These are phyloP conservation scores for Danio tinwini DNA, from an alignment of 2,797 vertebrate species.

Conservation along the genomic window DNA sequence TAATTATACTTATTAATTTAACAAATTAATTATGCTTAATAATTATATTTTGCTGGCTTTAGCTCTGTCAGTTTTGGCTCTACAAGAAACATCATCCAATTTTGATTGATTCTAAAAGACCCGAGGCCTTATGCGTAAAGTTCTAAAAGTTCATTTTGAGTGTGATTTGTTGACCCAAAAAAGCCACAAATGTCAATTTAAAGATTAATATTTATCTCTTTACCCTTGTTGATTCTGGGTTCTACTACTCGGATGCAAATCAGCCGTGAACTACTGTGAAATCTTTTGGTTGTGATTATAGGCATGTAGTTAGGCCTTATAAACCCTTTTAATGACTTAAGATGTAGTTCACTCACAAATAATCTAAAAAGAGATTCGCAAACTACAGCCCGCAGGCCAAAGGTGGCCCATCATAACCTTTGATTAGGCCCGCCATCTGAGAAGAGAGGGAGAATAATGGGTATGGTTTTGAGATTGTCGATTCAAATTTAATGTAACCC, in stretches of 20 bases:
- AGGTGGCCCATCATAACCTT: too few species aligned
- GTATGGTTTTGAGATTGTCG: too few species aligned
- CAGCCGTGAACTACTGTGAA: not conserved
- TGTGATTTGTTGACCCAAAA: not conserved
- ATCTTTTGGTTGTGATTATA: not conserved
- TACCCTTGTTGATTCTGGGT: too few species aligned
- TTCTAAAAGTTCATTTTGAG: not conserved
- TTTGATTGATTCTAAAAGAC: constrained; percentile 23
- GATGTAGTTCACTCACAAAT: not conserved
- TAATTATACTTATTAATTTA: not conserved
- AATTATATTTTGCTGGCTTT: not conserved
- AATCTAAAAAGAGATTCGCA: not conserved
- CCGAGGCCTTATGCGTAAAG: constrained; percentile 12
- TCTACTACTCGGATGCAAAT: too few species aligned
- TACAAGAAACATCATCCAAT: constrained; percentile 3
- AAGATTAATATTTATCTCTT: too few species aligned
- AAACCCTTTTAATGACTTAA: not conserved
- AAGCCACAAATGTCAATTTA: not conserved
- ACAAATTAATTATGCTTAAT: not conserved
- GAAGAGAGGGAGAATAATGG: too few species aligned
- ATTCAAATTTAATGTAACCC: too few species aligned
- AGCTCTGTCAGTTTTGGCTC: not conserved
- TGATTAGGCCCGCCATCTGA: too few species aligned
- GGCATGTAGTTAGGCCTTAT: not conserved
- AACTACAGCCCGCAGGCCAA: too few species aligned